These are phyloP conservation scores for Hippocampus comes DNA, from an alignment of 2,113 vertebrate genomes.

Conservation along the genomic window DNA sequence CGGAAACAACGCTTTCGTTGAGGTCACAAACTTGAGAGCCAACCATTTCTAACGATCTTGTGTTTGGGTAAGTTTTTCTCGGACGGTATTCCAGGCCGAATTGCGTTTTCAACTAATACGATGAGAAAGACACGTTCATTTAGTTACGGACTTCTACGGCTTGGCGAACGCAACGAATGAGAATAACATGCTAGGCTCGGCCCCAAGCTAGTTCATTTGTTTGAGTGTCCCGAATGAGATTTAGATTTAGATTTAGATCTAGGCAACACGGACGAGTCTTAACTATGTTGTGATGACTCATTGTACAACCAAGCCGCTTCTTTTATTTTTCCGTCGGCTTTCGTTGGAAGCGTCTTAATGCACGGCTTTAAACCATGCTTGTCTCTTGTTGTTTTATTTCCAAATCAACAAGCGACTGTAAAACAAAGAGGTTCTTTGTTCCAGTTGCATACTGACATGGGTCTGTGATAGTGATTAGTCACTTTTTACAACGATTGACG, in stretches of 20 bases:
- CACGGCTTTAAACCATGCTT: no score
- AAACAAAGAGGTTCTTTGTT: no score
- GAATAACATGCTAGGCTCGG: not conserved
- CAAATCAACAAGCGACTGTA: no score
- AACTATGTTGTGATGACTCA: not conserved
- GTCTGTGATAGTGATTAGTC: not conserved
- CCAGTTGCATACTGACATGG: no score
- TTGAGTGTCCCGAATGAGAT: not conserved
- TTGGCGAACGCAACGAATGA: not conserved
- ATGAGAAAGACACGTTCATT: not conserved
- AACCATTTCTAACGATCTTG: no score
- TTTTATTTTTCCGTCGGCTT: not conserved
- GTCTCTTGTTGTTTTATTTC: no score
- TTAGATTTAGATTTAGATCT: no score
- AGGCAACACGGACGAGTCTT: not conserved
- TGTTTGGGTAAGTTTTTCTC: not conserved
- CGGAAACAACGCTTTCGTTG: not conserved
- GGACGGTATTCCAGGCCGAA: not conserved
- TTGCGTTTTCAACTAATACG: not conserved
- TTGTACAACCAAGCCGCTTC: not conserved
- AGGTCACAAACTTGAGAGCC: no score
- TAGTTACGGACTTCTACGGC: not conserved
- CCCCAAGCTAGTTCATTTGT: not conserved
- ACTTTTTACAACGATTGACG: not conserved
- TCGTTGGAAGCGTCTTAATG: no score